phyloP scores from a whole-genome alignment of 2,888 invertebrate species.

The Thumatha senex region DNA sequence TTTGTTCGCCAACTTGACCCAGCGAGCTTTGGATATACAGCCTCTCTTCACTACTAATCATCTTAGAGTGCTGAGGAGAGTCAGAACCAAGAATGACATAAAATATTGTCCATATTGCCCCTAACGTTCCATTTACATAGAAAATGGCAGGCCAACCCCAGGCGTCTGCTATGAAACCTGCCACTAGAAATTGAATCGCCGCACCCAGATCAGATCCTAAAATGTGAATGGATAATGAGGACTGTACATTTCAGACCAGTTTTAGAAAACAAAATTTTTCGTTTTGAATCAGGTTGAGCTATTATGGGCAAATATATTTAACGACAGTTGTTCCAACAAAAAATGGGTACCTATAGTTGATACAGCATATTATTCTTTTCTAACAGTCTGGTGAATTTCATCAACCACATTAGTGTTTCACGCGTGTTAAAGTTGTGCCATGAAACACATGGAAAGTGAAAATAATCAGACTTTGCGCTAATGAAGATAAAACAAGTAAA shows the following conservation, averaged over 20 bases:
- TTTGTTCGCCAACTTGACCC: conserved; percentile 7
- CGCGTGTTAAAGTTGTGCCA: no score
- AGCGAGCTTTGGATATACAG: conserved; percentile 4
- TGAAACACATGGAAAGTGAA: no score
- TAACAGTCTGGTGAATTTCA: no score
- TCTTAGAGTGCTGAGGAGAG: conserved; percentile 79
- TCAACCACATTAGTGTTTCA: no score
- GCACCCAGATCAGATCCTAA: conserved; percentile 90
- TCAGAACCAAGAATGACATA: conserved; percentile 85
- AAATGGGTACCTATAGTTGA: no score
- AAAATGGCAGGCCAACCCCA: conserved; percentile 90
- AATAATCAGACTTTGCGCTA: no score
- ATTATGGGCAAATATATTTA: not conserved
- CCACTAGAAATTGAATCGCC: conserved; percentile 85
- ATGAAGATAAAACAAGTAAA: no score
- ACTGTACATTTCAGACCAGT: not conserved
- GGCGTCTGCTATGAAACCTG: conserved; percentile 85
- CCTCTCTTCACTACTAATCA: conserved; percentile 81
- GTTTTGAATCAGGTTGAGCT: not conserved
- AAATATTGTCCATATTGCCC: conserved; percentile 81
- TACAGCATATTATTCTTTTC: no score
- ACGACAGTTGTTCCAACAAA: no score
- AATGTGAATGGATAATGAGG: not conserved
- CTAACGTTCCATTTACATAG: conserved; percentile 85
- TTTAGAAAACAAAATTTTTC: not conserved